A percentile compares a stretch with the other conserved stretches of the same genome.
phyloP scores from a whole-genome alignment of 2,113 vertebrate species.

The Oryzias curvinotus region DNA sequence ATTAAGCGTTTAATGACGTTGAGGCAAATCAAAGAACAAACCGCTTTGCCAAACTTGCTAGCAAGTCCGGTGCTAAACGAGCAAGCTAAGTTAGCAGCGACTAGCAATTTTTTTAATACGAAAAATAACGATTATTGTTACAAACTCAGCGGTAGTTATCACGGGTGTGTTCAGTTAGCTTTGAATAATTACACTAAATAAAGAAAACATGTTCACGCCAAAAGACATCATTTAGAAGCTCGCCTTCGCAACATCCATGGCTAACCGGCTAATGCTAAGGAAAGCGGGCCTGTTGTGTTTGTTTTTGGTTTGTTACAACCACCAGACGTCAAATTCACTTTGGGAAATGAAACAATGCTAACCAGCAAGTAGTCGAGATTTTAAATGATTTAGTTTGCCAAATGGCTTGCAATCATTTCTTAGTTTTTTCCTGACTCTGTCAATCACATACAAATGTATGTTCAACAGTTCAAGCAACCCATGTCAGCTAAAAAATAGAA shows the following conservation, averaged over 20 bases:
- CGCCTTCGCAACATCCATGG: conserved; percentile 29
- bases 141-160: fast-evolving
- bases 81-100: conserved; percentile 14
- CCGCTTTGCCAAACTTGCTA: conserved; percentile 8
- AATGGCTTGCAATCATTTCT: too few species aligned
- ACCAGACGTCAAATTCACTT: conserved; percentile 34
- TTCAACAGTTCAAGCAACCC: conserved; percentile 4
- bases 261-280: conserved; percentile 44
- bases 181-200: neutral
- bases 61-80: conserved; percentile 26
- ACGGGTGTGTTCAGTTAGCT: fast-evolving
- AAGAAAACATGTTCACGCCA: neutral
- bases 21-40: conserved; percentile 9
- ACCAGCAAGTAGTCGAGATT: neutral
- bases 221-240: neutral
- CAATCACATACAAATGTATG: neutral
- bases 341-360: neutral
- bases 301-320: conserved; percentile 33
- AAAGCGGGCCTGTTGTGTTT: conserved; percentile 58
- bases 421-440: too few species aligned
- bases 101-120: too few species aligned
- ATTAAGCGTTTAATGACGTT: neutral
- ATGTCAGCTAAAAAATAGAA: conserved; percentile 12
- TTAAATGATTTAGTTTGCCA: too few species aligned
- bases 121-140: neutral